Evolutionary conservation across 2,888 invertebrate species (phyloP).

Genomic region (Drosophila falleni): DNA sequence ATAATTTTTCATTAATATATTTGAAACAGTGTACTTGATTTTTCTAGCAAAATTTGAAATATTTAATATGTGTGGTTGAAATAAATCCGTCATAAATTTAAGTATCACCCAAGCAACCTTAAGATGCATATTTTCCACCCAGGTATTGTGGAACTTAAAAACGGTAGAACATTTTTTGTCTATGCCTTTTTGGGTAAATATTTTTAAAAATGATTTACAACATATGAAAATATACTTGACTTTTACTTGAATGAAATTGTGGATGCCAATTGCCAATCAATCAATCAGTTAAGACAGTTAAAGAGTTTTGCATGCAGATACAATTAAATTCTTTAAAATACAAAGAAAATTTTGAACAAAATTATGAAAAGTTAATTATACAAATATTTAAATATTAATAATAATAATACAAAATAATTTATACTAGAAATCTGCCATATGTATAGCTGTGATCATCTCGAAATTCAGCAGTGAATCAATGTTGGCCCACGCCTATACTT

Average conservation of each 20-base stretch:
- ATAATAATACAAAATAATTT: neutral
- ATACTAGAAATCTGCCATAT: neutral
- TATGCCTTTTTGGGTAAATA: neutral
- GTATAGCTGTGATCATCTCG: neutral
- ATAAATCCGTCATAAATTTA: neutral
- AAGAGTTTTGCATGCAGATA: no score
- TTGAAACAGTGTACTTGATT: neutral
- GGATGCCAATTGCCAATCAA: slow-evolving; percentile 14
- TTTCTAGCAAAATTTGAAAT: neutral
- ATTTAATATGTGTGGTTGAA: neutral
- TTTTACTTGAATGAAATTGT: slow-evolving; percentile 1
- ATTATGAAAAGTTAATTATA: neutral
- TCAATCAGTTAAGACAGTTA: neutral
- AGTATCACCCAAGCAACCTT: neutral
- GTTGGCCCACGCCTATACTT: slow-evolving; percentile 10
- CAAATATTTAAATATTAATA: slow-evolving; percentile 3
- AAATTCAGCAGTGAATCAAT: slow-evolving; percentile 9
- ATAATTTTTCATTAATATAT: neutral
- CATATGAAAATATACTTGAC: neutral
- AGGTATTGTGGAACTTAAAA: no score
- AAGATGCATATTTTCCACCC: neutral
- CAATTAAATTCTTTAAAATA: no score
- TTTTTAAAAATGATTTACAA: neutral
- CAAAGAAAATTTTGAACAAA: no score
- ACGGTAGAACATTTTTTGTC: no score